Percentiles rank a stretch among this genome's conserved stretches.
Conservation (phyloP, 2,797 vertebrate species). For the Hafferia zeledoni region DNA sequence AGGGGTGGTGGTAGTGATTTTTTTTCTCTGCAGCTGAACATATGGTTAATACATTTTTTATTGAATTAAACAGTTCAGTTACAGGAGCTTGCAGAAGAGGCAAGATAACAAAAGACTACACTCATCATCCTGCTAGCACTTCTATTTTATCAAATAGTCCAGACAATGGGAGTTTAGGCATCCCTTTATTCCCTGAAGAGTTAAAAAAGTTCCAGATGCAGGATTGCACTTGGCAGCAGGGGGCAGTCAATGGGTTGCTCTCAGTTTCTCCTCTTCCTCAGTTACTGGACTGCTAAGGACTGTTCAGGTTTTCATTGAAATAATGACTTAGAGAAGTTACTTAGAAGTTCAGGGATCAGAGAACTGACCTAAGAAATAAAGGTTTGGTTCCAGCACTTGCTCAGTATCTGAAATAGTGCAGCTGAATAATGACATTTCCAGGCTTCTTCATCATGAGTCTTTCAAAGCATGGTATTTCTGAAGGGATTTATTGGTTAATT, state of each 20-base stretch:
- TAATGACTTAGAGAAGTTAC: background rate
- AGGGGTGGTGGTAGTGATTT: background rate
- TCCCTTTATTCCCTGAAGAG: background rate
- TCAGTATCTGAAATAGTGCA: background rate
- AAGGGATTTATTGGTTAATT: background rate
- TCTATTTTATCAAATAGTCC: background rate
- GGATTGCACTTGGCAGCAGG: background rate
- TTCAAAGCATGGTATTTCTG: background rate
- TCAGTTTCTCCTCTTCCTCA: background rate
- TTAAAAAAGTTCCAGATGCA: background rate
- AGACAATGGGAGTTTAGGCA: fast-evolving
- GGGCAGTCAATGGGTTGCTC: background rate
- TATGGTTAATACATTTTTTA: background rate
- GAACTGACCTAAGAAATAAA: background rate
- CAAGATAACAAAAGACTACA: background rate
- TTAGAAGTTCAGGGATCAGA: background rate
- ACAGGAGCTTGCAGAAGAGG: background rate
- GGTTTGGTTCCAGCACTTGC: background rate
- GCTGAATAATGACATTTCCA: background rate
- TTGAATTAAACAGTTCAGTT: background rate
- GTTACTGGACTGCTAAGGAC: background rate
- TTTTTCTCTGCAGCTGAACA: background rate
- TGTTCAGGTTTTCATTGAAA: background rate
- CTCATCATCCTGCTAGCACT: background rate
- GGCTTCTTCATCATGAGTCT: background rate